Evolutionary conservation across 2,888 invertebrate species (phyloP).

Genomic region (Ptychoptera contaminata): DNA sequence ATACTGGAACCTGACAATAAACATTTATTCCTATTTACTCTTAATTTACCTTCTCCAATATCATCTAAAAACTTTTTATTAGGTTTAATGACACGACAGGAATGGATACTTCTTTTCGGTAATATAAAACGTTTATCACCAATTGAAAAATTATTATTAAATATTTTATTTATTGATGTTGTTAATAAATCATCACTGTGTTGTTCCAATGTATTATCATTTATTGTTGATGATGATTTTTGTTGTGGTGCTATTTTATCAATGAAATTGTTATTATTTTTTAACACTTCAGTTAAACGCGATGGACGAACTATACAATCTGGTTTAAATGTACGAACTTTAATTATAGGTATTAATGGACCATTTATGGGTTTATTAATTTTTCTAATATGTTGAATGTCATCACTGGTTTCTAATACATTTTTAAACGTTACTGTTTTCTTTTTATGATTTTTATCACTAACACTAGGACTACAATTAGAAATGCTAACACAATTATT

Average conservation of each 20-base stretch:
- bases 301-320: conserved; percentile 46
- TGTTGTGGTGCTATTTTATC: conserved; percentile 20
- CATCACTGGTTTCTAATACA: conserved; percentile 43
- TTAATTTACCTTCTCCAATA: conserved; percentile 27
- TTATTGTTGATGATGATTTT: conserved; percentile 5
- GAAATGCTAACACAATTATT: conserved; percentile 5
- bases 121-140: conserved; percentile 43
- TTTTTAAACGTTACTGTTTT: conserved; percentile 49
- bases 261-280: conserved; percentile 36
- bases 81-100: conserved; percentile 75
- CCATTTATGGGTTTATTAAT: conserved; percentile 42
- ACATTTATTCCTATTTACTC: neutral
- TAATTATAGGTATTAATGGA: conserved; percentile 44
- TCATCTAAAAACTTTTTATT: conserved; percentile 70
- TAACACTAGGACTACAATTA: conserved; percentile 4
- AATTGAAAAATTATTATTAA: conserved; percentile 17
- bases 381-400: conserved; percentile 39
- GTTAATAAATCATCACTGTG: conserved; percentile 27
- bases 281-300: conserved; percentile 43
- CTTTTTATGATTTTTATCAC: conserved; percentile 25
- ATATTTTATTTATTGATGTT: too few species aligned
- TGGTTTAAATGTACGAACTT: conserved; percentile 41
- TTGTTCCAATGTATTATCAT: conserved; percentile 17
- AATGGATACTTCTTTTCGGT: conserved; percentile 67
- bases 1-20: neutral